Evolutionary conservation across 2,888 invertebrate genomes (phyloP).

Genomic region (Nesidiocoris tenuis): DNA sequence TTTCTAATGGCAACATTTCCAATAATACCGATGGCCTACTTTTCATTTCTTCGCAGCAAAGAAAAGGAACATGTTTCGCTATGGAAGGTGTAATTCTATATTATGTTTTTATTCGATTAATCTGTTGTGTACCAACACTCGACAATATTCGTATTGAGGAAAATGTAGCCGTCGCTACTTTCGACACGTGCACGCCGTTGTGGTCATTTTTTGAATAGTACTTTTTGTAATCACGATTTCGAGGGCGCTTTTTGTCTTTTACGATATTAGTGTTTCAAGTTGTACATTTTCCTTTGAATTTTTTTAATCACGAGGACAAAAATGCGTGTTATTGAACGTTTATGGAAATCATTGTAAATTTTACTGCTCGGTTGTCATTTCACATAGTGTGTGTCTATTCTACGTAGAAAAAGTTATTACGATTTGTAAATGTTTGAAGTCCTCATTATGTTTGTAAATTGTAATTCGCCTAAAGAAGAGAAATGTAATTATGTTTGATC

Average conservation of each 20-base stretch:
- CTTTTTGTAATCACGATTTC: background rate
- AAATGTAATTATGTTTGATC: conserved; percentile 45
- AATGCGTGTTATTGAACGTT: conserved; percentile 22
- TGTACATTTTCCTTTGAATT: conserved; percentile 15
- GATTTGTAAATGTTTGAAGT: conserved; percentile 48
- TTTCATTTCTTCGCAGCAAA: conserved; percentile 39
- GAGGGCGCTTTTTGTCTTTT: conserved; percentile 5
- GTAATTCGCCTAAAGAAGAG: conserved; percentile 46
- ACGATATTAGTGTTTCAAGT: conserved; percentile 12
- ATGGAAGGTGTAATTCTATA: too few relatives aligned
- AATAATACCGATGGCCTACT: conserved; percentile 42
- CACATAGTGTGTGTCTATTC: conserved; percentile 46
- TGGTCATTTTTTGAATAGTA: background rate
- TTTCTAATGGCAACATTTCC: conserved; percentile 35
- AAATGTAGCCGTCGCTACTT: too few relatives aligned
- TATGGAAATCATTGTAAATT: conserved; percentile 40
- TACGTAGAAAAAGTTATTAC: conserved; percentile 34
- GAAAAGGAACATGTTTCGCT: too few relatives aligned
- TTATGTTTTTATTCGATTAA: too few relatives aligned
- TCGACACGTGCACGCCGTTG: background rate
- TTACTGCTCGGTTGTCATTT: conserved; percentile 45
- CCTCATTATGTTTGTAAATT: conserved; percentile 48
- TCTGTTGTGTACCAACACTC: too few relatives aligned
- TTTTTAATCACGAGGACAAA: background rate
- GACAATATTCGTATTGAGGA: too few relatives aligned